Conservation (phyloP, 2,113 vertebrate genomes). For the Sinocyclocheilus anshuiensis region DNA sequence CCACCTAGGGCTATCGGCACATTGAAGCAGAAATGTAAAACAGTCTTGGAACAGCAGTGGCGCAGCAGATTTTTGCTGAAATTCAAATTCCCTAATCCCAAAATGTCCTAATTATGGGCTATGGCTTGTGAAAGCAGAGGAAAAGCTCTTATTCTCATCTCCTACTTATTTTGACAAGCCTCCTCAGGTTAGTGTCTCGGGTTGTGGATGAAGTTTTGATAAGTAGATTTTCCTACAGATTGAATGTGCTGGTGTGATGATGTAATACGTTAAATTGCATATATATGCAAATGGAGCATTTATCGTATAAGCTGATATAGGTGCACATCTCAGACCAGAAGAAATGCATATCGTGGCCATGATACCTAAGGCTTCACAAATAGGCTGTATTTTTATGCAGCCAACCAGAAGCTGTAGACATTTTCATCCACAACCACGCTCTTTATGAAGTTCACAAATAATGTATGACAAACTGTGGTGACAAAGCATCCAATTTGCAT, state of each 20-base stretch:
- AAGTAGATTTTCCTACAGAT: constrained; percentile 32
- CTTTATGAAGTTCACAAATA: constrained; percentile 44
- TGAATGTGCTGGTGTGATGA: constrained; percentile 31
- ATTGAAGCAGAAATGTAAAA: constrained; percentile 56
- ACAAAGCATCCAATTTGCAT: constrained; percentile 41
- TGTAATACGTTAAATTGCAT: constrained; percentile 32
- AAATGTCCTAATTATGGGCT: constrained; percentile 55
- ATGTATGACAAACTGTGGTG: constrained; percentile 24
- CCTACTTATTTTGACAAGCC: constrained; percentile 35
- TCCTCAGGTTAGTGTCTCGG: constrained; percentile 36
- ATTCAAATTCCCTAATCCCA: constrained; percentile 57
- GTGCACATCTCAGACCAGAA: not conserved
- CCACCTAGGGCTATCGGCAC: constrained; percentile 40
- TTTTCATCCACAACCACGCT: constrained; percentile 1
- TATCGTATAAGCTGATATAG: not conserved
- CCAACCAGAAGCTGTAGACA: not conserved
- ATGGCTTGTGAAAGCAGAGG: constrained; percentile 22
- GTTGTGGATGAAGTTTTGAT: constrained; percentile 24
- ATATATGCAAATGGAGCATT: constrained; percentile 26
- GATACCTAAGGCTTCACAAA: not conserved
- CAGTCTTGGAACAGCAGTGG: constrained; percentile 63
- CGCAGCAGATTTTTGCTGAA: constrained; percentile 59
- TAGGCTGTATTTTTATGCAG: not conserved
- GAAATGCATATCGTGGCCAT: not conserved
- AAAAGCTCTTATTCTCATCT: constrained; percentile 27